Conservation (phyloP, 1,140 invertebrate species). For the Apolygus lucorum region DNA sequence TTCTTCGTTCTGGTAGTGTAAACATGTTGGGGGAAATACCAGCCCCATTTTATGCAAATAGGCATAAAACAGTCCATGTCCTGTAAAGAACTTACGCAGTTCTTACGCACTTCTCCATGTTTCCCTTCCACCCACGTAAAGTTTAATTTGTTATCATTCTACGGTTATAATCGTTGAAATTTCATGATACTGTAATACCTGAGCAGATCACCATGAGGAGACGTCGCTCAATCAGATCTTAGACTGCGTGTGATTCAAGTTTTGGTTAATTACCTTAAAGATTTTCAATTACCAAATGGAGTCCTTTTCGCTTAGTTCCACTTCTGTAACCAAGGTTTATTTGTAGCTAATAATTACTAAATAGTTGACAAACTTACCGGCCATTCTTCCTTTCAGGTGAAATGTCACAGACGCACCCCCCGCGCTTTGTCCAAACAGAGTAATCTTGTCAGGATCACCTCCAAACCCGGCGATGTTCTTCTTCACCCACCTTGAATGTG, state of each 20-base stretch:
- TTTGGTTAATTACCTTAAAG: too few species aligned
- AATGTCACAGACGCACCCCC: slow-evolving; percentile 37
- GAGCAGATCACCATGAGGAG: not conserved
- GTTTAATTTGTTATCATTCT: too few species aligned
- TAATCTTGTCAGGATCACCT: slow-evolving; percentile 41
- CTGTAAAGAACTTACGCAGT: too few species aligned
- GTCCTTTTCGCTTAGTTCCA: not conserved
- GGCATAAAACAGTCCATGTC: too few species aligned
- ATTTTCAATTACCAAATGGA: not conserved
- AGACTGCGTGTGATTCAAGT: too few species aligned
- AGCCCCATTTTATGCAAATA: too few species aligned
- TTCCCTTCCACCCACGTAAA: too few species aligned
- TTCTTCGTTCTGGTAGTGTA: too few species aligned
- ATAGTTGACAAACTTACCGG: slow-evolving; percentile 26
- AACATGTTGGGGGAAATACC: too few species aligned
- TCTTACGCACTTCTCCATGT: too few species aligned
- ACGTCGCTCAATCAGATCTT: too few species aligned
- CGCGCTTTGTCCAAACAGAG: slow-evolving; percentile 42
- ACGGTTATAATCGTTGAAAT: too few species aligned
- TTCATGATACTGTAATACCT: not conserved
- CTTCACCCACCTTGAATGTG: slow-evolving; percentile 38
- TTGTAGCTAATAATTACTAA: not conserved
- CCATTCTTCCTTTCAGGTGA: slow-evolving; percentile 29
- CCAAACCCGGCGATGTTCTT: slow-evolving; percentile 40
- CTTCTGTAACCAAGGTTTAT: not conserved